These are phyloP conservation scores for Enteromius paludinosus DNA, from an alignment of 2,797 vertebrate genomes.

Conservation along the genomic window DNA sequence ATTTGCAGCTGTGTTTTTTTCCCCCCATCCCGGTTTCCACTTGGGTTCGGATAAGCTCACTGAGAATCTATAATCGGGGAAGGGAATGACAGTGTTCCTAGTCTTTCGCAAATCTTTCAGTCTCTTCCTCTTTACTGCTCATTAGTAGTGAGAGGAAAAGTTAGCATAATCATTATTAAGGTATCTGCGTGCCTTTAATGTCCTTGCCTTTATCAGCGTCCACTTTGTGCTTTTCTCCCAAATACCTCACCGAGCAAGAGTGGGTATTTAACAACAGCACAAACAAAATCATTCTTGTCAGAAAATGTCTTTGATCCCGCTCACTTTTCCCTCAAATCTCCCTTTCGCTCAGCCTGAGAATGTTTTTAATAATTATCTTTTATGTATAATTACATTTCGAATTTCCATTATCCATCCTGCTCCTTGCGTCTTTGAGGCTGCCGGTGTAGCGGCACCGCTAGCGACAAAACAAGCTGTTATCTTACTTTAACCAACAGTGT, in stretches of 20 bases:
- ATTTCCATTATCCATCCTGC: constrained; percentile 41
- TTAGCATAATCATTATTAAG: constrained; percentile 39
- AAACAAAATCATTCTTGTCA: constrained; percentile 6
- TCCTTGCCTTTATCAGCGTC: neutral
- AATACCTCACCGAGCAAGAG: constrained; percentile 2
- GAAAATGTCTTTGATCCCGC: constrained; percentile 56
- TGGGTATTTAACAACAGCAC: constrained; percentile 36
- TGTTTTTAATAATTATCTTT: constrained; percentile 57
- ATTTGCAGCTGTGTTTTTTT: constrained; percentile 59
- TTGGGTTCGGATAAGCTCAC: constrained; percentile 53
- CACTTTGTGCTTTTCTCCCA: constrained; percentile 8
- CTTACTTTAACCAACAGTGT: constrained; percentile 17
- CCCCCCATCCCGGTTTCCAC: constrained; percentile 21
- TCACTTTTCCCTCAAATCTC: constrained; percentile 19
- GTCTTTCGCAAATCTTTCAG: constrained; percentile 18
- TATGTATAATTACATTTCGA: constrained; percentile 45
- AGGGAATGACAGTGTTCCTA: neutral
- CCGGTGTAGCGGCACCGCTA: constrained; percentile 13
- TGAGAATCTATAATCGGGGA: constrained; percentile 54
- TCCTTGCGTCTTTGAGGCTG: constrained; percentile 34
- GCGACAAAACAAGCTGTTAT: constrained; percentile 46
- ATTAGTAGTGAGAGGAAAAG: neutral
- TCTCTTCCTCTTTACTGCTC: neutral
- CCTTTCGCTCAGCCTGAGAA: constrained; percentile 2
- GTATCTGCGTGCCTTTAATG: neutral